Evolutionary conservation across 2,113 vertebrate species (phyloP).

Genomic region (Percopsis transmontana): DNA sequence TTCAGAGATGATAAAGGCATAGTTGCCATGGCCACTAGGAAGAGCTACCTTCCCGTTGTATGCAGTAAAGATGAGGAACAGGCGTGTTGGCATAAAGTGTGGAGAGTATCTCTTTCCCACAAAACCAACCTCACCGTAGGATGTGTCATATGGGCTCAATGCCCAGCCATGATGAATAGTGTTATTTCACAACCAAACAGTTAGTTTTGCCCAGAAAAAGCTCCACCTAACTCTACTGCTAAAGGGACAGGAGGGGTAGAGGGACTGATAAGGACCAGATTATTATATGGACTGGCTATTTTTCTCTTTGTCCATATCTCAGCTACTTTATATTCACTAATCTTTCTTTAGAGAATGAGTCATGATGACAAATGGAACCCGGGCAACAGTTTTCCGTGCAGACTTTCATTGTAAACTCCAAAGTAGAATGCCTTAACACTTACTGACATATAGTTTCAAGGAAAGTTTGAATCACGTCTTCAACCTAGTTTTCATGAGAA

Average conservation of each 20-base stretch:
- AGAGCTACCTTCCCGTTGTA: slow-evolving; percentile 33
- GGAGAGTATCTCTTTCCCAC: slow-evolving; percentile 45
- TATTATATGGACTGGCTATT: slow-evolving; percentile 10
- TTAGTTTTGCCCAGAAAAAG: slow-evolving; percentile 24
- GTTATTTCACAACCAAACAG: slow-evolving; percentile 52
- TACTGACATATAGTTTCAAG: too few species aligned
- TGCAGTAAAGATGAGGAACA: slow-evolving; percentile 37
- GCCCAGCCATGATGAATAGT: slow-evolving; percentile 58
- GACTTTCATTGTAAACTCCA: too few species aligned
- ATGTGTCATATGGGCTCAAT: slow-evolving; percentile 48
- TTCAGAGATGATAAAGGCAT: slow-evolving; percentile 42
- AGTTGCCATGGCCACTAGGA: slow-evolving; percentile 6
- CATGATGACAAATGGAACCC: slow-evolving; percentile 31
- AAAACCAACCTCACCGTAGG: slow-evolving; percentile 34
- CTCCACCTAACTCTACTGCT: slow-evolving; percentile 19
- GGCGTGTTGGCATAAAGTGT: slow-evolving; percentile 33
- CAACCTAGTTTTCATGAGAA: not conserved
- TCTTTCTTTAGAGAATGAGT: slow-evolving; percentile 24
- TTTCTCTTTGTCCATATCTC: slow-evolving; percentile 15
- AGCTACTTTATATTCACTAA: slow-evolving; percentile 34
- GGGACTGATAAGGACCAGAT: slow-evolving; percentile 31
- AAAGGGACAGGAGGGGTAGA: not conserved
- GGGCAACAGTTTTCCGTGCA: slow-evolving; percentile 2
- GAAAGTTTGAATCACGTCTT: not conserved
- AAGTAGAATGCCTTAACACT: too few species aligned